Conservation (phyloP, 2,113 vertebrate genomes). For the Phainopepla nitens region DNA sequence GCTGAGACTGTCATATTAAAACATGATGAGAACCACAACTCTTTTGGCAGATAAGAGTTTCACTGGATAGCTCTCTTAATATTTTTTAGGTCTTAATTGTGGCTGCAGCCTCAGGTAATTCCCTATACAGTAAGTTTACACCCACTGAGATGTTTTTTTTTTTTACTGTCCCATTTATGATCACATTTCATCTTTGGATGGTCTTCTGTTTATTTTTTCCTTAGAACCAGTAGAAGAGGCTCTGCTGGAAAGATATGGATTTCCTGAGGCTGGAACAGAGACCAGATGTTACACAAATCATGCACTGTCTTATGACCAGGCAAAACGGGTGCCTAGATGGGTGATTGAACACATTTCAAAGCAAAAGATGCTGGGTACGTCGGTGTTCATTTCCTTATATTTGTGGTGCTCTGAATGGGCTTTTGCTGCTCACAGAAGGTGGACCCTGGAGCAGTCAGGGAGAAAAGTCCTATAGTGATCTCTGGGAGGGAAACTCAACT, state of each 20-base stretch:
- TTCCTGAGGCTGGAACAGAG: conserved; percentile 77
- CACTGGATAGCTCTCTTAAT: neutral
- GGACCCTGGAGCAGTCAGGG: neutral
- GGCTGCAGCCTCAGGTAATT: neutral
- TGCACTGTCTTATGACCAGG: conserved; percentile 81
- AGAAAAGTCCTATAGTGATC: neutral
- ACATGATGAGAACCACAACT: fast-evolving
- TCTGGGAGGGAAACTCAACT: neutral
- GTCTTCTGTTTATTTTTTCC: neutral
- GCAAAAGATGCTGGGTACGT: conserved; percentile 75
- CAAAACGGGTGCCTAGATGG: conserved; percentile 79
- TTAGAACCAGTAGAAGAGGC: conserved; percentile 60
- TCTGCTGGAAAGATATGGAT: conserved; percentile 74
- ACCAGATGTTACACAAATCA: conserved; percentile 78
- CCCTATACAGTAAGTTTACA: neutral
- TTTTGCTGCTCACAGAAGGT: neutral
- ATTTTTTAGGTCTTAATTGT: neutral
- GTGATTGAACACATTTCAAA: conserved; percentile 84
- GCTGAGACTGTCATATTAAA: neutral
- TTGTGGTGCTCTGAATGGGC: neutral
- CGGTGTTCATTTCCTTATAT: neutral
- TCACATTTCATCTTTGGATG: neutral
- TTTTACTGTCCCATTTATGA: neutral
- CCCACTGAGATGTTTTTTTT: neutral
- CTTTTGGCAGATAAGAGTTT: neutral